Evolutionary conservation across 2,113 vertebrate genomes (phyloP).

Genomic region (Athene cunicularia): DNA sequence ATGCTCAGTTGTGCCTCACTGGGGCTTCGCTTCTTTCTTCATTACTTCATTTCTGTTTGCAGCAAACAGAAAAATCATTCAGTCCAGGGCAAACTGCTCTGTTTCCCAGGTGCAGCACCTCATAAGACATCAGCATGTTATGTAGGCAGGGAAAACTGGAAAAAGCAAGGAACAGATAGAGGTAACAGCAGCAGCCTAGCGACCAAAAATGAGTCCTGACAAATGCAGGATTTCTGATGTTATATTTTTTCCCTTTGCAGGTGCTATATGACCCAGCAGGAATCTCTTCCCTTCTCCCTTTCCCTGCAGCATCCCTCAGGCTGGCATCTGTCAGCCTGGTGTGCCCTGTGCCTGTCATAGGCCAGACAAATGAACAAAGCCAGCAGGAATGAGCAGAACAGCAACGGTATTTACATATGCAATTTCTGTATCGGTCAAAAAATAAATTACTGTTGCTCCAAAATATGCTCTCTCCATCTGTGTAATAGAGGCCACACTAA

Average conservation of each 20-base stretch:
- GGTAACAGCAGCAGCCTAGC: background rate
- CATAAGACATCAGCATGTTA: background rate
- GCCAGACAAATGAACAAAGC: background rate
- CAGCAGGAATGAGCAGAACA: background rate
- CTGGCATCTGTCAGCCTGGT: background rate
- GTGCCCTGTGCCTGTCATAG: background rate
- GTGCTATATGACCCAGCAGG: background rate
- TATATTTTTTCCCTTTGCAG: background rate
- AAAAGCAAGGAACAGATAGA: background rate
- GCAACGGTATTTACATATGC: background rate
- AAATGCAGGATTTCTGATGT: background rate
- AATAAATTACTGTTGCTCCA: background rate
- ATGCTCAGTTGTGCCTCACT: background rate
- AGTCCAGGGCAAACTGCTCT: background rate
- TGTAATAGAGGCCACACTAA: background rate
- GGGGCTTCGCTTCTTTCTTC: background rate
- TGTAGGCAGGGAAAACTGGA: background rate
- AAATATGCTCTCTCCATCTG: background rate
- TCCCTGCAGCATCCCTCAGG: background rate
- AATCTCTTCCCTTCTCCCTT: background rate
- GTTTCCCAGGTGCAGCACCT: background rate
- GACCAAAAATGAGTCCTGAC: background rate
- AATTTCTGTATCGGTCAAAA: background rate
- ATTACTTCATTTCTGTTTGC: background rate
- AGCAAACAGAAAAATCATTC: background rate